Evolutionary conservation across 1,140 invertebrate genomes (phyloP).

Genomic region (Diorhabda sublineata): DNA sequence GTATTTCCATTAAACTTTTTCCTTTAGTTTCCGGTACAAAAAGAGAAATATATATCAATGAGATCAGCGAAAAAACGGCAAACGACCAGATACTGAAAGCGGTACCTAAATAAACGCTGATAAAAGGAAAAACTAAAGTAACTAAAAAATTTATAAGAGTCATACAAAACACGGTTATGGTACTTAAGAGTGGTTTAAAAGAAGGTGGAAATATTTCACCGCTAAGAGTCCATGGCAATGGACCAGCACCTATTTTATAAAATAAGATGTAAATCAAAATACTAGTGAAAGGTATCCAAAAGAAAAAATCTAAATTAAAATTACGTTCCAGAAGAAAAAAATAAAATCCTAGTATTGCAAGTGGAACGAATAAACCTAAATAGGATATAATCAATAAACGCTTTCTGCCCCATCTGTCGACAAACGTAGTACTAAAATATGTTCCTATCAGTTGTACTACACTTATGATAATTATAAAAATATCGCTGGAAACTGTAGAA

Average conservation of each 20-base stretch:
- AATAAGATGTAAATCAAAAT: slow-evolving; percentile 26
- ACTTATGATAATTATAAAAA: slow-evolving; percentile 75
- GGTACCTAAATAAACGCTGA: slow-evolving; percentile 58
- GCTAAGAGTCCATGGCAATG: slow-evolving; percentile 77
- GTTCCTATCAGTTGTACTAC: slow-evolving; percentile 64
- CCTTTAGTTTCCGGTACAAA: slow-evolving; percentile 79
- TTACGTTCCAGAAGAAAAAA: slow-evolving; percentile 26
- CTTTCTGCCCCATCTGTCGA: slow-evolving; percentile 68
- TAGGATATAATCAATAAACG: slow-evolving; percentile 66
- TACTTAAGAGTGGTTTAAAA: slow-evolving; percentile 50
- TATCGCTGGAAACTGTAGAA: slow-evolving; percentile 49
- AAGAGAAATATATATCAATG: slow-evolving; percentile 55
- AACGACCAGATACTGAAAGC: slow-evolving; percentile 76
- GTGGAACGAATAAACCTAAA: slow-evolving; percentile 52
- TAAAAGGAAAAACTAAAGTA: slow-evolving; percentile 64
- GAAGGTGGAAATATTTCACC: slow-evolving; percentile 73
- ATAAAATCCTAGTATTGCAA: slow-evolving; percentile 26
- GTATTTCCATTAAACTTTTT: slow-evolving; percentile 58
- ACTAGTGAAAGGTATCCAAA: slow-evolving; percentile 31
- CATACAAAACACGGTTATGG: slow-evolving; percentile 55
- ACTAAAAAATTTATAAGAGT: slow-evolving; percentile 73
- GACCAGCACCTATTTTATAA: slow-evolving; percentile 60
- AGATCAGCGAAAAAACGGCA: slow-evolving; percentile 58
- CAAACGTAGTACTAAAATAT: slow-evolving; percentile 62
- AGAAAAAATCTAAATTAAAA: slow-evolving; percentile 12